Conservation (phyloP, 2,113 vertebrate genomes). For the Spheniscus mendiculus region DNA sequence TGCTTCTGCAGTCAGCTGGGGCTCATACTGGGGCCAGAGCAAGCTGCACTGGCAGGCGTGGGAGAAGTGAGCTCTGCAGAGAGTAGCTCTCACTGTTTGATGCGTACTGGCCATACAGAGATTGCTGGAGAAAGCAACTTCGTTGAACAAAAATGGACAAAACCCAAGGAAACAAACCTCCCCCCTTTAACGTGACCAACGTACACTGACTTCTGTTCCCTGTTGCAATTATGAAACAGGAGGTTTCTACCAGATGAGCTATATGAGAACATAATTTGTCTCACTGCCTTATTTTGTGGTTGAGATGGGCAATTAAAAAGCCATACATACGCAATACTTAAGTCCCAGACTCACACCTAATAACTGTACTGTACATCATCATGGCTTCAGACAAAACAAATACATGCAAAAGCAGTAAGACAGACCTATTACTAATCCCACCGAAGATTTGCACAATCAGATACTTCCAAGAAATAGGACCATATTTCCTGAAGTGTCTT, state of each 20-base stretch:
- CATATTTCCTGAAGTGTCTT: neutral
- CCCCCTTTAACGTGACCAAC: neutral
- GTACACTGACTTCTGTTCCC: neutral
- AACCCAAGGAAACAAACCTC: neutral
- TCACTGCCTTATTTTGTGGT: neutral
- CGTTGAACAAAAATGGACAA: neutral
- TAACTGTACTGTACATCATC: neutral
- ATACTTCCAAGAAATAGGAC: conserved; percentile 34
- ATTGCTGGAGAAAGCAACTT: neutral
- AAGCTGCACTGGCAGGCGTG: neutral
- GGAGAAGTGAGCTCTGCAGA: neutral
- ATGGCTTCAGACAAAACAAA: conserved; percentile 16
- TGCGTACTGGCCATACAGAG: rapidly evolving
- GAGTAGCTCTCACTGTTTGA: neutral
- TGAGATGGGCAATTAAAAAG: neutral
- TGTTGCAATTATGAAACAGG: neutral
- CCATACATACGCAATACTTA: neutral
- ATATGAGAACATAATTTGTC: neutral
- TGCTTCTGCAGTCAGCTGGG: neutral
- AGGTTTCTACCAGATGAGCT: neutral
- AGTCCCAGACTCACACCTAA: neutral
- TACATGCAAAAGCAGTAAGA: neutral
- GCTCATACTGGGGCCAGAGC: neutral
- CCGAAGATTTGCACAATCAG: conserved; percentile 4
- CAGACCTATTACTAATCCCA: conserved; percentile 25